Base-by-base conservation (phyloP, 2,113 vertebrate species). In the Malurus melanocephalus region DNA sequence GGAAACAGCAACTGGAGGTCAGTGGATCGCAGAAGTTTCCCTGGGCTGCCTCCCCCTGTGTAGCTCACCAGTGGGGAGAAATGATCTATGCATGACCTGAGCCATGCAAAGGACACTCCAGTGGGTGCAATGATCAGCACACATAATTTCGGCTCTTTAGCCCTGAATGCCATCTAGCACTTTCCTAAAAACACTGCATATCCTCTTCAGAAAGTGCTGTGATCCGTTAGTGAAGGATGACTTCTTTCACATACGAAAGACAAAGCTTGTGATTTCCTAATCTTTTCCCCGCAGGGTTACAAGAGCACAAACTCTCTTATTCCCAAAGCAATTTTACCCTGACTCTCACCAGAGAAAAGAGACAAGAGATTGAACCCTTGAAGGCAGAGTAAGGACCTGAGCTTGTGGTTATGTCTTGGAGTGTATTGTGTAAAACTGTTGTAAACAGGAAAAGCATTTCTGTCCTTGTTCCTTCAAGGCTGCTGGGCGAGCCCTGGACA, bases 41-140 rank as follows among this genome's bases (percentile, higher is more conserved):
- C 17, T 7, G 3, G 15, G 42, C 60, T 89, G 32, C 23, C 13
- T 49, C 45, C 20, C 20, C 7, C 10, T 74, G 17, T 24, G 11
- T 16, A 30, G 19, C 12, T 78, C 35, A 55, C 11, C 11, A 23
- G 21, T 30, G 4, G 20, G 22, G 13, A 74, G 42, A 84, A 62
- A 16, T 14, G n/a, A 51, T 20, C 16, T 38, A 14, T 19, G 33
- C 20, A 20, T 43, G 77, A 57, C 33, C 32, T 59, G 65, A 67
- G 49, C 28, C 0, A 0, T 38, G 13, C 17, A 28, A 85, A 6
- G 42, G 17, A 43, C 9, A 11, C 30, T 74, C 7, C 27, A 56
- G n/a, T 11, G 51, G 5, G 16, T 65, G 13, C 32, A 61, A 4
- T 28, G 40, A 27, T 60, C 33, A 33, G 32, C 33, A 40, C 22